Percentiles rank a stretch among this genome's conserved stretches.
Conservation (phyloP, 2,113 vertebrate genomes). For the Cacatua alba region DNA sequence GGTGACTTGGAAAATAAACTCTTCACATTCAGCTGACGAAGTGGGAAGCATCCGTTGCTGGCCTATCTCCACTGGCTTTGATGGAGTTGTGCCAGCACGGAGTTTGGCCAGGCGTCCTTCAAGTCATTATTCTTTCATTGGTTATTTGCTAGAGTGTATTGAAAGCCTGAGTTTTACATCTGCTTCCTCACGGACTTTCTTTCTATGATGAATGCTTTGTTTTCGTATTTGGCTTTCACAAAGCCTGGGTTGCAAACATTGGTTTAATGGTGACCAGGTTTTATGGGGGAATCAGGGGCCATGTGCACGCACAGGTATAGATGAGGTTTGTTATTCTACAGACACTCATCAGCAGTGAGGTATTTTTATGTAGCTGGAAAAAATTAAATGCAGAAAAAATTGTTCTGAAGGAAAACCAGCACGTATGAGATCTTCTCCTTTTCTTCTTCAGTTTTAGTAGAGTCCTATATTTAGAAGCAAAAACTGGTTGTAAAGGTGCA, state of each 20-base stretch:
- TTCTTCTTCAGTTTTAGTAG: not conserved
- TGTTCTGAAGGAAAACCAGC: not conserved
- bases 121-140: constrained; percentile 15
- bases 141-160: not conserved
- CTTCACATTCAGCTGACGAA: not conserved
- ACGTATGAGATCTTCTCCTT: accelerated
- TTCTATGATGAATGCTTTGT: not conserved
- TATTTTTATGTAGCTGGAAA: not conserved
- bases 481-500: not conserved
- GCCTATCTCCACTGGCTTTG: not conserved
- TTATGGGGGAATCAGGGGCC: accelerated
- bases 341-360: not conserved
- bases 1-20: constrained; percentile 24
- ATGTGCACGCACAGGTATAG: not conserved
- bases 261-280: not conserved
- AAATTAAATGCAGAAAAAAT: not conserved
- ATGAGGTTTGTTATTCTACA: not conserved
- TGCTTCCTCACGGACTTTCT: not conserved
- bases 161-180: not conserved
- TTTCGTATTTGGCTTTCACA: not conserved
- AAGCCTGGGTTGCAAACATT: not conserved
- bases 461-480: not conserved
- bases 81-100: constrained; percentile 1
- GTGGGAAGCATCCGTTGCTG: constrained; percentile 33
- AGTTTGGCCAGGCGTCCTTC: not conserved